Conservation (phyloP, 2,113 vertebrate species). For the Hydrochoerus hydrochaeris region DNA sequence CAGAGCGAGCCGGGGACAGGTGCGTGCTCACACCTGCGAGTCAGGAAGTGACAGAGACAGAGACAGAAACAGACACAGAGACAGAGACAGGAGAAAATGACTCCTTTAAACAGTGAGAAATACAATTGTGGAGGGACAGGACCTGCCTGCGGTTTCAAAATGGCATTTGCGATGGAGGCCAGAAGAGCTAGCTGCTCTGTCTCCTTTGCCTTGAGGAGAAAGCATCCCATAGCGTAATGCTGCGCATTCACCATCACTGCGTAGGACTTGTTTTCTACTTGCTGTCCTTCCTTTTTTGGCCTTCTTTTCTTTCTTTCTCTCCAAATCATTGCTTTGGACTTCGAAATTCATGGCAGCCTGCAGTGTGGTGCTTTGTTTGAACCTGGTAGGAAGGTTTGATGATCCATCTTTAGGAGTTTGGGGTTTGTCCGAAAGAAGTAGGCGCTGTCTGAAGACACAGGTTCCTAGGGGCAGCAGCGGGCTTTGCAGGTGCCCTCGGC, state of each 20-base stretch:
- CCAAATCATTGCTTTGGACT: neutral
- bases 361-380: neutral
- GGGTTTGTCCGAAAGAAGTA: neutral
- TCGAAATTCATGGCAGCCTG: neutral
- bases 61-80: neutral
- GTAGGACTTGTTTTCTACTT: neutral
- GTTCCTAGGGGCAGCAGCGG: too few relatives aligned
- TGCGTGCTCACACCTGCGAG: neutral
- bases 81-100: neutral
- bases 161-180: neutral
- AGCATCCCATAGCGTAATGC: neutral
- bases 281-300: accelerated
- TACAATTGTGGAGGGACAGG: neutral
- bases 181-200: accelerated
- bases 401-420: neutral
- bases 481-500: neutral
- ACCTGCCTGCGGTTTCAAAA: neutral
- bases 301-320: neutral
- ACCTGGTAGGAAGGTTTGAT: neutral
- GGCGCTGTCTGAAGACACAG: neutral
- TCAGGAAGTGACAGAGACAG: neutral
- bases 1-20: neutral
- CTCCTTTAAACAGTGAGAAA: neutral
- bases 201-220: neutral
- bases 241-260: accelerated